Conservation (phyloP, 2,797 vertebrate genomes). For the Macroramphosus scolopax region DNA sequence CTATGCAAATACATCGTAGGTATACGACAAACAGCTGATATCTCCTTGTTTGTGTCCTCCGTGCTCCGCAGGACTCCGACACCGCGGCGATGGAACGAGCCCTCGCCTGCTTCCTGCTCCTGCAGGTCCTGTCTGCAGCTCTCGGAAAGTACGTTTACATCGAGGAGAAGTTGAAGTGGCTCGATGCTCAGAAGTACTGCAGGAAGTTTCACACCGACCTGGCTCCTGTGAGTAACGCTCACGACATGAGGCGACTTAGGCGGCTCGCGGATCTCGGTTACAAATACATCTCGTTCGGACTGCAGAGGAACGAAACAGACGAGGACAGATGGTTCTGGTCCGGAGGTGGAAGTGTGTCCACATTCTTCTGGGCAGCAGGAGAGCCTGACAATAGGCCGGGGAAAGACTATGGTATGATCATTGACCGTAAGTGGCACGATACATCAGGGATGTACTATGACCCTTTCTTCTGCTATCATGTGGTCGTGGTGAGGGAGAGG, state of each 20-base stretch:
- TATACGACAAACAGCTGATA: not conserved
- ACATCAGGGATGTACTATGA: accelerated
- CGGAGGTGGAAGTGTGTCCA: conserved; percentile 18
- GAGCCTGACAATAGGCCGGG: accelerated
- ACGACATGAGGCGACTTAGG: accelerated
- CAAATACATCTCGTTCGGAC: conserved; percentile 29
- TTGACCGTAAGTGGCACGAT: accelerated
- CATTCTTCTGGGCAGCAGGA: accelerated
- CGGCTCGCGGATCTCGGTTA: accelerated
- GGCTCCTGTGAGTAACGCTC: conserved; percentile 14
- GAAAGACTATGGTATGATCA: accelerated
- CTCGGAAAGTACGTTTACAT: conserved; percentile 38
- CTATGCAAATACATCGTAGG: conserved; percentile 38
- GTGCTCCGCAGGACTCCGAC: not conserved
- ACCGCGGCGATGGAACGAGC: conserved; percentile 18
- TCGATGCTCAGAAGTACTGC: conserved; percentile 33
- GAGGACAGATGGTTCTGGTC: conserved; percentile 37
- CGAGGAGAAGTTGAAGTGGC: accelerated
- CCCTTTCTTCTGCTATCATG: conserved; percentile 35
- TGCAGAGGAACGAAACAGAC: conserved; percentile 2
- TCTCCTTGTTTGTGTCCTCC: not conserved
- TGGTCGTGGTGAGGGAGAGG: conserved; percentile 35
- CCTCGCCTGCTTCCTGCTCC: conserved; percentile 15
- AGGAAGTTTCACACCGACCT: conserved; percentile 34
- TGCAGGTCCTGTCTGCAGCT: conserved; percentile 13